Evolutionary conservation across 2,797 vertebrate genomes (phyloP).

Genomic region (Mycteria americana): DNA sequence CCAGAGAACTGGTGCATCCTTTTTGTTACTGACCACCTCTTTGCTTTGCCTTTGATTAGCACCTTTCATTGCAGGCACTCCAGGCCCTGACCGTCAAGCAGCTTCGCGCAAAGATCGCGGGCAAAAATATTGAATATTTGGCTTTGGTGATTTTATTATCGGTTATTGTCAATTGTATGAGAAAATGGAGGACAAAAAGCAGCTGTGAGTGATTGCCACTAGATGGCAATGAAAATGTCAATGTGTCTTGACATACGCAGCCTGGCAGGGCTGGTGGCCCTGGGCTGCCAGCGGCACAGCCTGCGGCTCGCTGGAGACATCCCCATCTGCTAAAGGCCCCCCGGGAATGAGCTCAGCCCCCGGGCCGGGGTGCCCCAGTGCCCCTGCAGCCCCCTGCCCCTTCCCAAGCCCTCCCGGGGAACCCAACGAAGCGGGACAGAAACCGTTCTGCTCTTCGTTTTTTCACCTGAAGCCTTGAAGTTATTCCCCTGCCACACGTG

Average conservation of each 20-base stretch:
- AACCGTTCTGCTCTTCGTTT: not conserved
- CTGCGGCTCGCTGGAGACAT: not conserved
- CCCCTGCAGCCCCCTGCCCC: accelerated
- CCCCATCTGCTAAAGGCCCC: not conserved
- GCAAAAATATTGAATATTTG: not conserved
- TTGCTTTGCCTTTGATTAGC: not conserved
- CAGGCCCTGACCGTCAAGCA: accelerated
- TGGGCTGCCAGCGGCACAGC: not conserved
- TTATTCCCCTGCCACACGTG: accelerated
- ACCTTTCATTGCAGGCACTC: not conserved
- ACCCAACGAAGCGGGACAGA: accelerated
- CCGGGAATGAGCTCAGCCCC: accelerated
- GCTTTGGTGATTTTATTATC: not conserved
- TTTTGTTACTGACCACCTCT: not conserved
- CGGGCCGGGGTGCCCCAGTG: accelerated
- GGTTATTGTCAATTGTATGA: accelerated
- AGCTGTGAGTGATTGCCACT: not conserved
- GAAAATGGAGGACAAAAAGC: not conserved
- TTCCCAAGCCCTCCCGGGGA: not conserved
- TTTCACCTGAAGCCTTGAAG: not conserved
- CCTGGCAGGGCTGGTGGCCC: not conserved
- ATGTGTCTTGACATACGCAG: accelerated
- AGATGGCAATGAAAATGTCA: not conserved
- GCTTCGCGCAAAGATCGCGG: accelerated
- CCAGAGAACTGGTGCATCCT: not conserved